Conservation (phyloP, 2,113 vertebrate genomes). For the Varanus salvator region DNA sequence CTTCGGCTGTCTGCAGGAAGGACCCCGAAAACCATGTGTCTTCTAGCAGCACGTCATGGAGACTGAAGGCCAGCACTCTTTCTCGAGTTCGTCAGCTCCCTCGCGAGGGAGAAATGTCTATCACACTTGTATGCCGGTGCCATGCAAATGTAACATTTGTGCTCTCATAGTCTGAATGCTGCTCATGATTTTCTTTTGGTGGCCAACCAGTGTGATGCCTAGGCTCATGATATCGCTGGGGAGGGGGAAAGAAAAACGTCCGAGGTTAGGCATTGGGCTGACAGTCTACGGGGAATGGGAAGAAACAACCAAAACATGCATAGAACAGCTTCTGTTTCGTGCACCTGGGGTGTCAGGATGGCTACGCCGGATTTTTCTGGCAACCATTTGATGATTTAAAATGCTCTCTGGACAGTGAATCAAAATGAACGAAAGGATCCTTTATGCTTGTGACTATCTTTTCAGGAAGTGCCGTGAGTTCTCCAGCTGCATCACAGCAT, state of each 20-base stretch:
- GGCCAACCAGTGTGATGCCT: constrained; percentile 97
- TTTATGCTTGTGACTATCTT: not conserved
- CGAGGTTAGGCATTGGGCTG: constrained; percentile 70
- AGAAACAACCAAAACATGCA: constrained; percentile 51
- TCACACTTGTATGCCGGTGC: constrained; percentile 98
- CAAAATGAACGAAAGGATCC: not conserved
- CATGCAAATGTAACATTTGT: constrained; percentile 98
- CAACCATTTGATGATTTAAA: not conserved
- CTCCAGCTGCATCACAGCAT: not conserved
- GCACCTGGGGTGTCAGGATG: not conserved
- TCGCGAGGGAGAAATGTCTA: constrained; percentile 69
- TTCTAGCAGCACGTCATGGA: constrained; percentile 84
- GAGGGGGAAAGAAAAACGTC: constrained; percentile 78
- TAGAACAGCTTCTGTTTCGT: not conserved
- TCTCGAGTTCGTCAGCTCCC: constrained; percentile 77
- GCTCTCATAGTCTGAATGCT: constrained; percentile 99
- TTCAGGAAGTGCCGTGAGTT: not conserved
- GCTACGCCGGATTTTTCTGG: not conserved
- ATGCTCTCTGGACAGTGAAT: not conserved
- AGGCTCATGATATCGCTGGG: constrained; percentile 97
- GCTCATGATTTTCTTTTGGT: constrained; percentile 99
- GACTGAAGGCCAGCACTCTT: constrained; percentile 84
- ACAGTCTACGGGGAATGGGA: constrained; percentile 41
- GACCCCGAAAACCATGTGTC: constrained; percentile 81
- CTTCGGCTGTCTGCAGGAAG: constrained; percentile 80